Base-by-base conservation (phyloP, 2,888 invertebrate genomes). In the Deilephila elpenor region DNA sequence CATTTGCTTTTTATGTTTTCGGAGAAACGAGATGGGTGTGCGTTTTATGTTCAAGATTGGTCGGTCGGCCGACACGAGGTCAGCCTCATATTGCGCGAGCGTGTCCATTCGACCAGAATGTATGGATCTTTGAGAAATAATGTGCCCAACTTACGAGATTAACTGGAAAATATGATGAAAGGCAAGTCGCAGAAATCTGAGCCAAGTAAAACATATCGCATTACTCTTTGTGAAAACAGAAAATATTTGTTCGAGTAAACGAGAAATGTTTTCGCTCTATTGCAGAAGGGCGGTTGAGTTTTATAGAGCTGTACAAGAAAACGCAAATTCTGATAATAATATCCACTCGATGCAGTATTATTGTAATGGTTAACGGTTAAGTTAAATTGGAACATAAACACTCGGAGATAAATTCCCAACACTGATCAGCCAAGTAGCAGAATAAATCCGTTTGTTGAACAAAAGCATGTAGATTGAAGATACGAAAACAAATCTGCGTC, bases 141-240 rank as follows among this genome's bases (percentile, higher is more conserved):
- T 51, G 67, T 67, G 51, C 51, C 67, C 44, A 67, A 67, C 64
- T 67, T 25, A 51, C 51, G 44, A 51, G 67, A 67, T 67, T 67
- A 67, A 67, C 67, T 67, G 25, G 67, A 51, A 67, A 67, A 67
- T 67, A 67, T 67, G 51, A 67, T 67, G 67, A 67, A 67, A 67
- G 67, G 67, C 44, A 2, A 51, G 25, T 56, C 56, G 6, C 56
- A 51, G 67, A 67, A 51, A 67, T 67, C 25, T 17, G 67, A 20
- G 44, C 64, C 64, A 67, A 67, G 51, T 67, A 67, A 67, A 67
- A 51, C 17, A 20, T 64, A 44, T 44, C n/a, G 37, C 44, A 44
- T 64, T 44, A 64, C 64, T 44, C 44, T 67, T 25, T 44, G 67
- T 25, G 51, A 6, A 14, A 44, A 44, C 44, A 37, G 44, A 37